Evolutionary conservation across 2,113 vertebrate species (phyloP), one percentile per base, ranked within the genome.

Genomic region (Paracanthobrama guichenoti): DNA sequence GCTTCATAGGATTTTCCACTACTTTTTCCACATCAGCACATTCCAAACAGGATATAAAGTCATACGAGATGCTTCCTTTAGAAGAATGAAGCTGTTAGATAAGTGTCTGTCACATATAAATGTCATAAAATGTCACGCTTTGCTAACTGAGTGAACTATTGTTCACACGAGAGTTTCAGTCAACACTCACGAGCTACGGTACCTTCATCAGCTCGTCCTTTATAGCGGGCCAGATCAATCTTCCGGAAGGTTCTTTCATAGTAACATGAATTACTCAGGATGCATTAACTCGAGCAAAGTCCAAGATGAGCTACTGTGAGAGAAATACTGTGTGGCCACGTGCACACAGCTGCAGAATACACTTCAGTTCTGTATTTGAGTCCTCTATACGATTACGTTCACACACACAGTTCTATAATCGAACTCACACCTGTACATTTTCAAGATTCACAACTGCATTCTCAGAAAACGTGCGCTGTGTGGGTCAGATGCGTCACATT

Each of bases 21-120:
- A 5, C 31, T 60, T 78, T 42, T 26, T 20, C 55, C 35, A 24
- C 55, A 44, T 79, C 57, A 79, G 39, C 59, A 79, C 28, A 79
- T 79, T 62, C 39, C 76, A 59, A 24, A 44, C 35, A 10, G 35
- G 13, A 62, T 24, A 44, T 78, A 59, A 57, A 78, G 55, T 44
- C 35, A 44, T 42, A 14, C 6, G 50, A 79, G 26, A 50, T 11
- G 26, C 72, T 75, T 14, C 13, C 6, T 9, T 31, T 53, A 53
- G 72, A 50, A 53, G 46, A 53, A 53, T 10, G 31, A 59, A 35
- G 31, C 31, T 77, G 75, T 57, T 77, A 13, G 26, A 69, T 69
- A 22, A 69, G 66, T 69, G 66, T 71, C 20, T 73, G 42, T 73
- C 42, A 26, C 39, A 72, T 46, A 46, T 46, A 73, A 73, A 59